Conservation (phyloP, 2,113 vertebrate genomes). For the Falcunculus frontatus region DNA sequence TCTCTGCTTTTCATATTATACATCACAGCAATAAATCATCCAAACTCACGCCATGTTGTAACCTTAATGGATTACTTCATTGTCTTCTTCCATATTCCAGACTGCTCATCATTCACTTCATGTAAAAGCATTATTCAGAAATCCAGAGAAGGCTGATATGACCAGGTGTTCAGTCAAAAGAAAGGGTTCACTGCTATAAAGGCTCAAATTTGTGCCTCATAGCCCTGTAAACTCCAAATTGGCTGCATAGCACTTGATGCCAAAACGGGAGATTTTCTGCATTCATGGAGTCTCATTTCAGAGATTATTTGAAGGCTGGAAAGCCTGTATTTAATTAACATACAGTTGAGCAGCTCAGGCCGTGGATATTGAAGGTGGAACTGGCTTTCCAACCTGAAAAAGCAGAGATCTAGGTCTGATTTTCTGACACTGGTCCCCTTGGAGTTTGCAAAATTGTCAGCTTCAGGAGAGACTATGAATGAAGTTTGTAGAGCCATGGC, state of each 20-base stretch:
- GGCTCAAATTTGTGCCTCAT: not conserved
- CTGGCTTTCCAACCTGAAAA: not conserved
- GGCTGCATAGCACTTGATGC: not conserved
- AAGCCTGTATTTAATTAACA: not conserved
- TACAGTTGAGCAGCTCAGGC: not conserved
- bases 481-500: not conserved
- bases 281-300: not conserved
- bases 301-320: not conserved
- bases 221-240: not conserved
- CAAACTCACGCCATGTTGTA: not conserved
- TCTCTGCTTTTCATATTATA: not conserved
- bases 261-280: not conserved
- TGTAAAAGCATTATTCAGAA: not conserved
- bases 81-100: not conserved
- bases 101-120: not conserved
- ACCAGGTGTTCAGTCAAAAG: not conserved
- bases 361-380: not conserved
- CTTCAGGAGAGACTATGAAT: not conserved
- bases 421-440: not conserved
- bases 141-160: not conserved
- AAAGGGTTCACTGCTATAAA: not conserved
- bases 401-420: fast-evolving
- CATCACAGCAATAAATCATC: not conserved
- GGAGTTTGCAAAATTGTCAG: not conserved
- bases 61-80: not conserved